Conservation (phyloP, 1,140 invertebrate species). For the Caenorhabditis briggsae region DNA sequence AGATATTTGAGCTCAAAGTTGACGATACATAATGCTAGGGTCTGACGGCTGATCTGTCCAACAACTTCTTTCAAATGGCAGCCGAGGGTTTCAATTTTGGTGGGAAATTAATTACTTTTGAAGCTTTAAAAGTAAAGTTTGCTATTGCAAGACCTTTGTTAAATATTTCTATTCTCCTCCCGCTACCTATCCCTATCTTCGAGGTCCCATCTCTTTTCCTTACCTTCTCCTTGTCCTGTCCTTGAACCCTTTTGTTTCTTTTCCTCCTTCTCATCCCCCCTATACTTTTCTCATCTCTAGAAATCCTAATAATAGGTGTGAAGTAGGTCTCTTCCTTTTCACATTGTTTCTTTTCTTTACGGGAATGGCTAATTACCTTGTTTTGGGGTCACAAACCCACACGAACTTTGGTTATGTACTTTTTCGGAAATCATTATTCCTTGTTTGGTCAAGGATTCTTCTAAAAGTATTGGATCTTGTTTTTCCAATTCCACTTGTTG, state of each 20-base stretch:
- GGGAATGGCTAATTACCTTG: slow-evolving; percentile 36
- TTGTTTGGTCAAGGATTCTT: background rate
- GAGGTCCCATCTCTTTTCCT: background rate
- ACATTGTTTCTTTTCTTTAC: background rate
- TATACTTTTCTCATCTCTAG: background rate
- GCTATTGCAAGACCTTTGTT: background rate
- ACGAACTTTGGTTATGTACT: background rate
- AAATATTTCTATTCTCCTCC: background rate
- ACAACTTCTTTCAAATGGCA: no score
- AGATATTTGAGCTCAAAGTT: no score
- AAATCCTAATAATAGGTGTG: slow-evolving; percentile 11
- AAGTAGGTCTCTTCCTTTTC: background rate
- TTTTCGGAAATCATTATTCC: background rate
- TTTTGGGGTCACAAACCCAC: background rate
- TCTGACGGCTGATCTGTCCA: no score
- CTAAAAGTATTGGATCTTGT: no score
- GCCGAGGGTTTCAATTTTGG: no score
- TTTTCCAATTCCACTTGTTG: no score
- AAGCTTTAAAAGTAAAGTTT: no score
- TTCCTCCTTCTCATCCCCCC: background rate
- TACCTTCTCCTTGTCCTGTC: background rate
- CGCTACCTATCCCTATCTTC: background rate
- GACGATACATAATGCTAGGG: no score
- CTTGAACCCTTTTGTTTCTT: slow-evolving; percentile 24
- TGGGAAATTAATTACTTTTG: no score